A percentile compares a stretch with the other conserved stretches of the same genome.
phyloP scores from a whole-genome alignment of 2,113 vertebrate genomes.

The Felis chaus region DNA sequence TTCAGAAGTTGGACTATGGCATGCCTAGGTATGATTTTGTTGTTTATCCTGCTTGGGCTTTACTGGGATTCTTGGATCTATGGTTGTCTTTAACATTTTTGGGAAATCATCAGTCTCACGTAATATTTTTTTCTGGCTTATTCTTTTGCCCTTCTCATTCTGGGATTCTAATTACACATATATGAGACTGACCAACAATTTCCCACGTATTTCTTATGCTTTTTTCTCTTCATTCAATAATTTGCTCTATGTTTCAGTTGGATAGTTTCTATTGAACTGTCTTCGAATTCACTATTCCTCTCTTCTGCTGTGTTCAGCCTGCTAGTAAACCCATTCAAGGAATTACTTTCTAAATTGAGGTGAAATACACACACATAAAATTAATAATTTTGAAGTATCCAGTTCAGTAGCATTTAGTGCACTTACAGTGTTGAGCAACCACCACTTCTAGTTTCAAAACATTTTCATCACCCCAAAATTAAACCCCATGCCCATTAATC shows the following conservation, averaged over 20 bases:
- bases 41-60: neutral
- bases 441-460: neutral
- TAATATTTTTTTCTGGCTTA: neutral
- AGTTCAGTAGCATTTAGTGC: neutral
- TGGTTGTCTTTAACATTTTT: neutral
- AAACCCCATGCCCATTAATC: neutral
- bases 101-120: neutral
- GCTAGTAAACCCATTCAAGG: neutral
- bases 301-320: neutral
- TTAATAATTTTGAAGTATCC: neutral
- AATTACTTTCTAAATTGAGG: neutral
- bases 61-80: neutral
- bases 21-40: neutral
- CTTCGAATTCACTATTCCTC: neutral
- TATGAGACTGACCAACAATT: neutral
- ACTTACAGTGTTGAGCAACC: neutral
- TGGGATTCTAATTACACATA: neutral
- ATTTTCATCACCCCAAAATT: neutral
- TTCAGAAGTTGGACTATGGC: neutral
- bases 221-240: neutral
- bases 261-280: neutral
- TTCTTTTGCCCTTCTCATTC: conserved; percentile 4
- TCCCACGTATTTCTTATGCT: neutral
- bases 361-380: neutral
- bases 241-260: neutral